These are phyloP conservation scores for Junco hyemalis DNA, from an alignment of 2,113 vertebrate species.

Conservation along the genomic window DNA sequence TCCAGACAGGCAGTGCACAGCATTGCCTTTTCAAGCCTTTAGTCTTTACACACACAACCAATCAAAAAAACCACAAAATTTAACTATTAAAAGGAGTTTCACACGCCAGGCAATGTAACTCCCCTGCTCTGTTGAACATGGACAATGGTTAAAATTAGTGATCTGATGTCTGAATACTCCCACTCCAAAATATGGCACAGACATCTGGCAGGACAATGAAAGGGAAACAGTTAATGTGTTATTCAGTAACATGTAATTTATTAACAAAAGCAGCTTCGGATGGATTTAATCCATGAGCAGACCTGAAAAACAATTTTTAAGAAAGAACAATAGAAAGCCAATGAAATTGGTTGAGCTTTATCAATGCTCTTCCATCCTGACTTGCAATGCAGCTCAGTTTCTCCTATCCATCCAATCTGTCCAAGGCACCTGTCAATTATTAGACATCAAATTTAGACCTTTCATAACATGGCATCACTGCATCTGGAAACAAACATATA, in stretches of 20 bases:
- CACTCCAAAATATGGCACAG: background rate
- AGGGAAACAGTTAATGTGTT: background rate
- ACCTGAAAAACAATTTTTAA: background rate
- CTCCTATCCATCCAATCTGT: background rate
- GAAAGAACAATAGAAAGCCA: background rate
- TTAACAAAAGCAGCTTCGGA: background rate
- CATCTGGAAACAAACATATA: background rate
- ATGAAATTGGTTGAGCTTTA: background rate
- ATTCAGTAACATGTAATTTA: background rate
- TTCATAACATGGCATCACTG: fast-evolving
- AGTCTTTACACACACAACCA: background rate
- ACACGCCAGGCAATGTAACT: background rate
- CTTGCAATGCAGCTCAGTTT: background rate
- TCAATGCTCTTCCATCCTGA: fast-evolving
- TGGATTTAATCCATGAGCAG: background rate
- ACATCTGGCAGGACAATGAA: background rate
- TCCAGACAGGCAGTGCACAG: background rate
- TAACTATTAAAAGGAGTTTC: background rate
- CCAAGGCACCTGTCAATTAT: background rate
- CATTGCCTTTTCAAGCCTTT: background rate
- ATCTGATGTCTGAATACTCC: background rate
- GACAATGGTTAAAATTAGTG: background rate
- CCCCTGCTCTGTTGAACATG: background rate
- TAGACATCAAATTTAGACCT: background rate
- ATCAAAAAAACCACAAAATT: background rate